Evolutionary conservation across 2,113 vertebrate species (phyloP).

Genomic region (Podiceps cristatus): DNA sequence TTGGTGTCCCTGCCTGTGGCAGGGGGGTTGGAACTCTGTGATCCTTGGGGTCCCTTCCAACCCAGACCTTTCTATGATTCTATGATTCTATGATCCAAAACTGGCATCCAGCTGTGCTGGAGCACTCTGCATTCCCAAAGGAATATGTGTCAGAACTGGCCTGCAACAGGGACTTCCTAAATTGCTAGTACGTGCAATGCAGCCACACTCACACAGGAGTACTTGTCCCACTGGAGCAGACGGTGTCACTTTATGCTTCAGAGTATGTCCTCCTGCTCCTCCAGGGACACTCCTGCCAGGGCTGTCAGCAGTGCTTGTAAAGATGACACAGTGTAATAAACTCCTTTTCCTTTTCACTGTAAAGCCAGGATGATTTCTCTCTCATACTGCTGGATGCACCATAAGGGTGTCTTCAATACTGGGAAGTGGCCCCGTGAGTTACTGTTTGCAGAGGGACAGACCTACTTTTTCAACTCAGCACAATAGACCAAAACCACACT

Average conservation of each 20-base stretch:
- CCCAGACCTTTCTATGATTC: no score
- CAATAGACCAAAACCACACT: background rate
- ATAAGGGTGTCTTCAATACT: background rate
- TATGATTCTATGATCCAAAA: background rate
- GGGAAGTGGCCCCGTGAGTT: background rate
- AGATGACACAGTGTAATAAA: background rate
- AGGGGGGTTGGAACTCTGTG: no score
- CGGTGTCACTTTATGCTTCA: background rate
- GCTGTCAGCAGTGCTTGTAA: background rate
- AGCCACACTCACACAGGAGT: background rate
- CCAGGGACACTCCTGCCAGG: background rate
- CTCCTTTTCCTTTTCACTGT: background rate
- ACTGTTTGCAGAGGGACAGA: background rate
- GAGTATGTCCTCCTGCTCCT: background rate
- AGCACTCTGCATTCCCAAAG: background rate
- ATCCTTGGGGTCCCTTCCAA: no score
- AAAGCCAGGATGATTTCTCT: background rate
- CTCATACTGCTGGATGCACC: background rate
- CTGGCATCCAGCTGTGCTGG: background rate
- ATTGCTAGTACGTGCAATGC: background rate
- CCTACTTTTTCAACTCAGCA: background rate
- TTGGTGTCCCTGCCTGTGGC: no score
- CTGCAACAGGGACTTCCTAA: background rate
- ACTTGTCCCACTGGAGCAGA: background rate
- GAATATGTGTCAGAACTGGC: background rate